Evolutionary conservation across 2,113 vertebrate species (phyloP).

Genomic region (Spea bombifrons): DNA sequence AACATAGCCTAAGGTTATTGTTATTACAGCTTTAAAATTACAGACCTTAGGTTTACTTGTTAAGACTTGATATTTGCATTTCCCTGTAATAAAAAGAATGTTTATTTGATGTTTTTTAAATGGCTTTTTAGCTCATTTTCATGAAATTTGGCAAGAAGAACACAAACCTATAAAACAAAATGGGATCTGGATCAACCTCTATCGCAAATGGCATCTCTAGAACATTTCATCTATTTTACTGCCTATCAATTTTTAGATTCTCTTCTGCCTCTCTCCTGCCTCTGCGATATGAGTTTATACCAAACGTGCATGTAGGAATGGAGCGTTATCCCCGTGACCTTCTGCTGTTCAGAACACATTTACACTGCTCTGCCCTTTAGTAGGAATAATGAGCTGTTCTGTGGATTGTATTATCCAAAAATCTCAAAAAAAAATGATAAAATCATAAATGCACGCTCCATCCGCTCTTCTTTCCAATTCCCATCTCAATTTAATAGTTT

Average conservation of each 20-base stretch:
- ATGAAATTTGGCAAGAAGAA: constrained; percentile 58
- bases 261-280: constrained; percentile 14
- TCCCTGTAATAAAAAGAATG: constrained; percentile 60
- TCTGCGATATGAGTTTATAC: constrained; percentile 19
- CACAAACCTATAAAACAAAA: constrained; percentile 58
- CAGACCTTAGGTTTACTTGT: constrained; percentile 64
- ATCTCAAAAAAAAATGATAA: not conserved
- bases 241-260: constrained; percentile 13
- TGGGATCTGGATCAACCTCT: constrained; percentile 50
- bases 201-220: constrained; percentile 53
- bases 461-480: constrained; percentile 18
- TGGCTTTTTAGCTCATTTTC: constrained; percentile 58
- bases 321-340: constrained; percentile 22
- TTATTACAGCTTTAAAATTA: constrained; percentile 63
- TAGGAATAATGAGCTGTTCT: not conserved
- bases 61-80: constrained; percentile 65
- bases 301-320: not conserved
- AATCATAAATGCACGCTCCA: not conserved
- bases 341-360: not conserved
- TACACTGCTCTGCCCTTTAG: constrained; percentile 20
- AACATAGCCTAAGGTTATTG: constrained; percentile 60
- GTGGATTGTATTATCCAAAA: not conserved
- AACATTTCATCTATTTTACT: constrained; percentile 52
- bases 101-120: constrained; percentile 65
- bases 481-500: constrained; percentile 15